These are phyloP conservation scores for Halcyon chelicuti DNA, from an alignment of 2,797 vertebrate genomes.

Conservation along the genomic window DNA sequence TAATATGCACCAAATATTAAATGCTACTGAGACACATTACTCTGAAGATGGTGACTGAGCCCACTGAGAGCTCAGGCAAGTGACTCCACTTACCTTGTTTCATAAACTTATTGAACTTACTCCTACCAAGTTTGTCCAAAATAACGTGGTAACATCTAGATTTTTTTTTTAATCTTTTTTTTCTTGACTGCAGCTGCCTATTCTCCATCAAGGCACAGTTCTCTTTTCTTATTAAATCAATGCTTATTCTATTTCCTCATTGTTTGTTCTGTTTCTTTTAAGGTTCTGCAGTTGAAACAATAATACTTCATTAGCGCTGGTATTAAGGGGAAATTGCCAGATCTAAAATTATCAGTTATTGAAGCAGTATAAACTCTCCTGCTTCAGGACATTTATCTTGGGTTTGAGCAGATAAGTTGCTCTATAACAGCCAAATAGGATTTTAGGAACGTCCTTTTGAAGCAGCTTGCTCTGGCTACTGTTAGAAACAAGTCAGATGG, in stretches of 20 bases:
- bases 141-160: background rate
- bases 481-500: background rate
- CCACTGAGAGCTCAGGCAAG: no score
- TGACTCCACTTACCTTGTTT: background rate
- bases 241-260: slow-evolving; percentile 29
- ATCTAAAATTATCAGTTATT: background rate
- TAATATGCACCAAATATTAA: background rate
- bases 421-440: background rate
- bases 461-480: background rate
- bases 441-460: background rate
- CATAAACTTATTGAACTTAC: background rate
- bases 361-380: background rate
- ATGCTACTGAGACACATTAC: background rate
- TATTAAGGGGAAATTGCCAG: slow-evolving; percentile 12
- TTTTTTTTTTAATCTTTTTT: background rate
- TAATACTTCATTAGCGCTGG: background rate
- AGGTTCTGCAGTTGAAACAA: background rate
- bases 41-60: background rate
- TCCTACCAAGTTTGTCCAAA: background rate
- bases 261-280: slow-evolving; percentile 27
- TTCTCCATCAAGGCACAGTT: background rate
- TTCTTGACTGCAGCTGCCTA: background rate
- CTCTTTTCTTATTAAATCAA: slow-evolving; percentile 6
- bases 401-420: background rate
- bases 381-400: background rate